Conservation (phyloP, 2,113 vertebrate species). For the Raja brachyura region DNA sequence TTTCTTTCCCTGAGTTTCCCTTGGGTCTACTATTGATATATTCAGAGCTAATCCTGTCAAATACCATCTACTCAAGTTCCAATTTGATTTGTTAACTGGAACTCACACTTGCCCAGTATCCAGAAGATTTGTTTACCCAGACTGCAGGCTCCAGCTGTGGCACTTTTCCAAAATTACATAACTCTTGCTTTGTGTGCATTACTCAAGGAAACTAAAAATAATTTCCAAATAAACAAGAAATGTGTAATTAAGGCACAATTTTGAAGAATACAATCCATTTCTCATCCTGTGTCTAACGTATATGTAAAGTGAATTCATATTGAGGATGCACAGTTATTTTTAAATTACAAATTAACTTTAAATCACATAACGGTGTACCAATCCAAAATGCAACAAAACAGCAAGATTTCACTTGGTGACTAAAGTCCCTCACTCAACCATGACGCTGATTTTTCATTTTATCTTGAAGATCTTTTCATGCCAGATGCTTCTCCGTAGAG, state of each 20-base stretch:
- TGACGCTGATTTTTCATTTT: background rate
- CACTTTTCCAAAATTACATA: constrained; percentile 53
- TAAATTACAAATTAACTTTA: background rate
- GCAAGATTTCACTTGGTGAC: background rate
- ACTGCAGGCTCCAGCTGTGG: constrained; percentile 57
- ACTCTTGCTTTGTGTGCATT: constrained; percentile 52
- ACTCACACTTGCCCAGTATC: constrained; percentile 49
- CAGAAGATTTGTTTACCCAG: constrained; percentile 59
- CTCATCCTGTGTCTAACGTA: background rate
- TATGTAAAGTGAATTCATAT: background rate
- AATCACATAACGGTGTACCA: background rate
- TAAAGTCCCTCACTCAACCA: background rate
- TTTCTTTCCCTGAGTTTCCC: constrained; percentile 55
- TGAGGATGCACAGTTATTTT: background rate
- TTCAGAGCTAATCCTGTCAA: constrained; percentile 49
- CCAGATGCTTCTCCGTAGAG: background rate
- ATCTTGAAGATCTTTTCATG: background rate
- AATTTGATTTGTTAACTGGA: constrained; percentile 58
- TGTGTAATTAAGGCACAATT: background rate
- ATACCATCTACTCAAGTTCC: constrained; percentile 54
- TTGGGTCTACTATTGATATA: constrained; percentile 53
- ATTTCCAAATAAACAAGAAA: constrained; percentile 40
- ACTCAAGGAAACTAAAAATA: constrained; percentile 48
- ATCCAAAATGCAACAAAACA: background rate
- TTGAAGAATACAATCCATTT: background rate